phyloP scores from a whole-genome alignment of 2,797 vertebrate genomes.

The Galagoides demidoff region DNA sequence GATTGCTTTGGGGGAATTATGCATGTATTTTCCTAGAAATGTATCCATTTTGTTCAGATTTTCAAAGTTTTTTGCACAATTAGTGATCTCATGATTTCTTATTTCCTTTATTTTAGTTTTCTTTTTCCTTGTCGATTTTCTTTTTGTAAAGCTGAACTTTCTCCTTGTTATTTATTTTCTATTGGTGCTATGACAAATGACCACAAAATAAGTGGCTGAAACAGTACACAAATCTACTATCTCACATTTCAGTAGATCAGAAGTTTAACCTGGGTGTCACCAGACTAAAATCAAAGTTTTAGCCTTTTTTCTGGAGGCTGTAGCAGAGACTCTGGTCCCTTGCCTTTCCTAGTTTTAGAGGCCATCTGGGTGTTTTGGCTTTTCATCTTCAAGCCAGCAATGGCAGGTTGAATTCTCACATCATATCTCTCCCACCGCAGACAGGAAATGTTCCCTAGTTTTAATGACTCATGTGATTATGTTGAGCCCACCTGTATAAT shows the following conservation, averaged over 20 bases:
- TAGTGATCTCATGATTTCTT: neutral
- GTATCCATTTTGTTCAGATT: neutral
- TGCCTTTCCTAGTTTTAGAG: neutral
- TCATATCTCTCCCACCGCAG: neutral
- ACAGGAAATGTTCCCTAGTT: neutral
- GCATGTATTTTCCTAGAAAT: slow-evolving; percentile 7
- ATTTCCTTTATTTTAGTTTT: neutral
- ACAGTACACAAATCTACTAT: neutral
- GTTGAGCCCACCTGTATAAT: neutral
- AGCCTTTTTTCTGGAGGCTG: neutral
- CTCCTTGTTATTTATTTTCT: slow-evolving; percentile 8
- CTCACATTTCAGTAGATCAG: neutral
- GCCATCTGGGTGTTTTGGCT: neutral
- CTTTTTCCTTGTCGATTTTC: neutral
- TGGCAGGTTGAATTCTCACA: neutral
- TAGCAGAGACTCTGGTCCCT: neutral
- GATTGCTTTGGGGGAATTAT: neutral
- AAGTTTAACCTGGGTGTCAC: neutral
- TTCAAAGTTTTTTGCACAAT: neutral
- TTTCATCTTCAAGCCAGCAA: neutral
- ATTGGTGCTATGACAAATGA: neutral
- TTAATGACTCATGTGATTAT: neutral
- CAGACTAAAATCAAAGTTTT: neutral
- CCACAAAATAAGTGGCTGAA: neutral
- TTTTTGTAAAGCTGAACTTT: neutral